Evolutionary conservation across 2,113 vertebrate species (phyloP).

Genomic region (Dipodomys ordii): DNA sequence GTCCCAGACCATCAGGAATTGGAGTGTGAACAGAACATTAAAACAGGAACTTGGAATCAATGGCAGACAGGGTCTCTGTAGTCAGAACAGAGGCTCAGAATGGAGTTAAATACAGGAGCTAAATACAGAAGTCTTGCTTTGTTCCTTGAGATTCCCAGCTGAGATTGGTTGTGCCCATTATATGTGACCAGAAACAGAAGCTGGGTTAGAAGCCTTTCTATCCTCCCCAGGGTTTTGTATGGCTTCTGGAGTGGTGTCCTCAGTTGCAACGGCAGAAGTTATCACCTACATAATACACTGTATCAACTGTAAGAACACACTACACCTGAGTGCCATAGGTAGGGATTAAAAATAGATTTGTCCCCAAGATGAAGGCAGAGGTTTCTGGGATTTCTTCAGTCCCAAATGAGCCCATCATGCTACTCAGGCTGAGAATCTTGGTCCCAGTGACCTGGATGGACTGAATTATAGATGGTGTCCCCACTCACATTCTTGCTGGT

Average conservation of each 20-base stretch:
- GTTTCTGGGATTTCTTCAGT: background rate
- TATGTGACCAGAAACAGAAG: background rate
- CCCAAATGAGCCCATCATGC: background rate
- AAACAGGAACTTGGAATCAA: background rate
- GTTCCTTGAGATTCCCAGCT: accelerated
- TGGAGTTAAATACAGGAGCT: background rate
- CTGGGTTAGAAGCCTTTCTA: background rate
- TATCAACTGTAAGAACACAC: background rate
- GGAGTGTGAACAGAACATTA: background rate
- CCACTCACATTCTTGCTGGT: background rate
- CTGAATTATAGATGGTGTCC: background rate
- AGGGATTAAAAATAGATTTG: background rate
- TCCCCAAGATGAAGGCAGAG: background rate
- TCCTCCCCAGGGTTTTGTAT: background rate
- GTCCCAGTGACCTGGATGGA: background rate
- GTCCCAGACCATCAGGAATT: background rate
- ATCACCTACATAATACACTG: background rate
- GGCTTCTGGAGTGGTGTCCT: background rate
- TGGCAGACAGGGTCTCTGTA: background rate
- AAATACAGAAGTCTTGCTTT: background rate
- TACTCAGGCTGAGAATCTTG: background rate
- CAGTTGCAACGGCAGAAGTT: background rate
- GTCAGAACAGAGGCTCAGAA: background rate
- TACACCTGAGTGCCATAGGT: background rate
- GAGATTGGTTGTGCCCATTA: background rate